Percentiles rank a stretch among this genome's conserved stretches.
These are phyloP conservation scores for Pteronura brasiliensis DNA, from an alignment of 2,113 vertebrate species.

Conservation along the genomic window DNA sequence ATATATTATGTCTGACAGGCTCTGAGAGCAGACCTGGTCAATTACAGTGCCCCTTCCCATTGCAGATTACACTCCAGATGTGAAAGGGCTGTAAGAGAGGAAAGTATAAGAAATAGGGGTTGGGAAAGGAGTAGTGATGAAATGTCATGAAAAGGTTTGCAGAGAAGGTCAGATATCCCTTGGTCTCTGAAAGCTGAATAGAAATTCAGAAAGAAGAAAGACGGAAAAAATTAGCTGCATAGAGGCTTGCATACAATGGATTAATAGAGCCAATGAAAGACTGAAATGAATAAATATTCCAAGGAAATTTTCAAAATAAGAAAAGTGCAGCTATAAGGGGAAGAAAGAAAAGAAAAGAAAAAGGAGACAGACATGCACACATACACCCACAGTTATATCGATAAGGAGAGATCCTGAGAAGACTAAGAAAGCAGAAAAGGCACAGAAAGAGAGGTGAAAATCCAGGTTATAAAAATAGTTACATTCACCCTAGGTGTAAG, in stretches of 20 bases:
- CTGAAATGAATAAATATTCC: not conserved
- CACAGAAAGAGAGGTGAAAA: not conserved
- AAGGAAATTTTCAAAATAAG: not conserved
- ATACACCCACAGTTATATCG: not conserved
- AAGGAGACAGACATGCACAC: not conserved
- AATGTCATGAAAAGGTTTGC: not conserved
- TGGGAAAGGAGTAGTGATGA: not conserved
- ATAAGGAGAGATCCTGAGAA: not conserved
- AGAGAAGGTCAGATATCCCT: not conserved
- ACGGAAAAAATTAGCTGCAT: not conserved
- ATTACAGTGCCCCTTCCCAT: not conserved
- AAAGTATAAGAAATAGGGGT: not conserved
- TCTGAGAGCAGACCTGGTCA: not conserved
- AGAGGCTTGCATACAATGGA: not conserved
- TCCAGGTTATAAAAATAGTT: not conserved
- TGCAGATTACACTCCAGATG: not conserved
- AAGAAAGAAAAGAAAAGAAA: not conserved
- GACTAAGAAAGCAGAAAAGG: not conserved
- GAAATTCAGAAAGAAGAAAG: conserved; percentile 13
- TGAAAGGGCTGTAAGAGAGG: not conserved
- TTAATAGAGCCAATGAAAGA: not conserved
- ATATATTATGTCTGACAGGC: not conserved
- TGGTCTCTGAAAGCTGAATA: not conserved
- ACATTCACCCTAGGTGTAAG: not conserved
- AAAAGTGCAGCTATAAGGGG: not conserved